These are phyloP conservation scores for Pharmacophagus antenor DNA, from an alignment of 2,888 invertebrate genomes.

Conservation along the genomic window DNA sequence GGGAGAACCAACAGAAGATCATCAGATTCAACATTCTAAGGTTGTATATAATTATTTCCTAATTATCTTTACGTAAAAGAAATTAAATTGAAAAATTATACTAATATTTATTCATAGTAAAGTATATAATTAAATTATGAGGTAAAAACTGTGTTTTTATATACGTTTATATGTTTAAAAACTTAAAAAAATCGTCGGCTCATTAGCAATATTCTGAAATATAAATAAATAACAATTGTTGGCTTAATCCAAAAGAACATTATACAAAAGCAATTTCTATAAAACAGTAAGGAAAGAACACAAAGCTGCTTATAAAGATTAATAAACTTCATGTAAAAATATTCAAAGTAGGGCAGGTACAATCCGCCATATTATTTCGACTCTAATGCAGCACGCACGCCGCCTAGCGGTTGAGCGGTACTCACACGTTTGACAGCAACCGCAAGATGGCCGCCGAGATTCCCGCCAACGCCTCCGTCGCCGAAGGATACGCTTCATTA, in stretches of 20 bases:
- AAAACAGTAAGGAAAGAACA: background rate
- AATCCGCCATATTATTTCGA: slow-evolving; percentile 62
- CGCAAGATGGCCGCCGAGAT: slow-evolving; percentile 64
- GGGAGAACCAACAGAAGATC: too few relatives aligned
- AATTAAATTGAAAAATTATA: too few relatives aligned
- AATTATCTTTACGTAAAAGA: too few relatives aligned
- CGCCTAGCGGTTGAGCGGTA: slow-evolving; percentile 62
- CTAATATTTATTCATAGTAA: too few relatives aligned
- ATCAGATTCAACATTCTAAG: too few relatives aligned
- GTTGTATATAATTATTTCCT: too few relatives aligned
- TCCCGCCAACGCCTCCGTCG: slow-evolving; percentile 36
- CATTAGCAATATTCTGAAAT: too few relatives aligned
- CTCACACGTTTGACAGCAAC: slow-evolving; percentile 59
- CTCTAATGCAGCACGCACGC: slow-evolving; percentile 66
- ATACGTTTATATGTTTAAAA: too few relatives aligned
- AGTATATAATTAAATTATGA: too few relatives aligned
- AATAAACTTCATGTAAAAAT: slow-evolving; percentile 63
- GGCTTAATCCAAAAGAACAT: background rate
- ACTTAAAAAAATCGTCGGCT: too few relatives aligned
- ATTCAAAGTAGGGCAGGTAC: slow-evolving; percentile 58
- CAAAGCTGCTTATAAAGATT: slow-evolving; percentile 2
- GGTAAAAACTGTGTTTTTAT: too few relatives aligned
- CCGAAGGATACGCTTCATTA: slow-evolving; percentile 40
- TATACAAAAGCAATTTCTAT: background rate
- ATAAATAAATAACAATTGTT: background rate